Evolutionary conservation across 2,888 invertebrate genomes (phyloP), one percentile per base, ranked within the genome.

Genomic region (Dascillus cervinus): DNA sequence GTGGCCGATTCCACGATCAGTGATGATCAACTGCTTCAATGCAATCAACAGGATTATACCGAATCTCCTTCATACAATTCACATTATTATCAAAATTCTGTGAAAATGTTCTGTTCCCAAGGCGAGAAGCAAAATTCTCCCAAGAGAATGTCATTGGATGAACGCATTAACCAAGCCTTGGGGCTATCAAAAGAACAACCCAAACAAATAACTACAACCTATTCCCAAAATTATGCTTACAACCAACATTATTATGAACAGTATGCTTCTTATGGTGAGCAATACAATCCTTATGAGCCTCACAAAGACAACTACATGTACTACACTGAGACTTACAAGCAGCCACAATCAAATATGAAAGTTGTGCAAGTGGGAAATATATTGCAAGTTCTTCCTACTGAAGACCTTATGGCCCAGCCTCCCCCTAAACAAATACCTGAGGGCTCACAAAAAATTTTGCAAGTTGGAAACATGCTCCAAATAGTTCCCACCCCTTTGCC

Each of bases 391-490:
- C 70, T 75, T 3, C 75, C 75, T 2, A 67, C 64, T 11, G 73
- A 72, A 29, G 53, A 63, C 10, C 43, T 41, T 17, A 31, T 22
- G 4, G 20, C 11, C 15, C 25, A 21, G 20, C 17, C 22, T 10
- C 13, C 19, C 6, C 21, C n/a, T n/a, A n/a, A n/a, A n/a, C n/a
- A n/a, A n/a, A n/a, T n/a, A n/a, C n/a, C n/a, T n/a, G n/a, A n/a
- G 9, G 34, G 32, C n/a, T 34, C 36, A 2, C 53, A 55, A 32
- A 51, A 54, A 40, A 52, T 64, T 25, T 52, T 67, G 9, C 65
- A 75, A 66, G 70, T 75, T 11, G 76, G 75, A 4, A 75, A 76
- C 49, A 71, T 76, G 56, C 58, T 76, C 19, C 74, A 75, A 59
- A 75, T 76, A 13, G 70, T 75, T 9, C 76, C 75, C 3, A 66